Percentiles rank a stretch among this genome's conserved stretches.
Evolutionary conservation across 2,888 invertebrate species (phyloP).

Genomic region (Atrina japonica): DNA sequence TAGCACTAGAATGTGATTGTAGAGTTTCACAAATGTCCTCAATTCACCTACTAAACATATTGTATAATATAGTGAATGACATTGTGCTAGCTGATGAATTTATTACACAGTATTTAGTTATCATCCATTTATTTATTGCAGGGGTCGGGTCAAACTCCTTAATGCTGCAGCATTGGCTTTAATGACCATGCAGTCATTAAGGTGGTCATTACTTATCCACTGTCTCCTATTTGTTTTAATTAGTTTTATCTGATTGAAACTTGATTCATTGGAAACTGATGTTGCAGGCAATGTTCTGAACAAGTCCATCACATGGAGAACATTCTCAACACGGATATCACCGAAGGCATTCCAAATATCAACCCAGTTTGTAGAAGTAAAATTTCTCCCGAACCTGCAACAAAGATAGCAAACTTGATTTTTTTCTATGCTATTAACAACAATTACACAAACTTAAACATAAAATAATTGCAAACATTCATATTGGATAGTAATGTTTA

Average conservation of each 20-base stretch:
- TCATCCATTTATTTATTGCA: conserved; percentile 25
- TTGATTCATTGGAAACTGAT: conserved; percentile 7
- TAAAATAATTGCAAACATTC: no score
- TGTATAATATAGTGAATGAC: background rate
- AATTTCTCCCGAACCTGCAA: background rate
- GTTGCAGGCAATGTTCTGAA: conserved; percentile 8
- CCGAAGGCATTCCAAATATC: conserved; percentile 4
- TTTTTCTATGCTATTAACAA: background rate
- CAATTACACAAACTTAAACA: background rate
- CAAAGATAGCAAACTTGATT: background rate
- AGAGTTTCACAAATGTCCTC: no score
- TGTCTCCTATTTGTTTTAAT: conserved; percentile 23
- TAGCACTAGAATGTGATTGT: no score
- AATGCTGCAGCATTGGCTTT: no score
- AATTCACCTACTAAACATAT: background rate
- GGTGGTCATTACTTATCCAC: conserved; percentile 9
- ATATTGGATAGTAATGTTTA: no score
- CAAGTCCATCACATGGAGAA: conserved; percentile 5
- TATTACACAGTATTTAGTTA: background rate
- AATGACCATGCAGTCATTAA: conserved; percentile 11
- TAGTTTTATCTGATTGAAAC: conserved; percentile 19
- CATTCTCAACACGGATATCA: background rate
- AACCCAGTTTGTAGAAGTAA: background rate
- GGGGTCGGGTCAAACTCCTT: conserved; percentile 20
- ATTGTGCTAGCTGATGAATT: background rate